phyloP scores from a whole-genome alignment of 2,113 vertebrate genomes.

The Hippolais icterina region DNA sequence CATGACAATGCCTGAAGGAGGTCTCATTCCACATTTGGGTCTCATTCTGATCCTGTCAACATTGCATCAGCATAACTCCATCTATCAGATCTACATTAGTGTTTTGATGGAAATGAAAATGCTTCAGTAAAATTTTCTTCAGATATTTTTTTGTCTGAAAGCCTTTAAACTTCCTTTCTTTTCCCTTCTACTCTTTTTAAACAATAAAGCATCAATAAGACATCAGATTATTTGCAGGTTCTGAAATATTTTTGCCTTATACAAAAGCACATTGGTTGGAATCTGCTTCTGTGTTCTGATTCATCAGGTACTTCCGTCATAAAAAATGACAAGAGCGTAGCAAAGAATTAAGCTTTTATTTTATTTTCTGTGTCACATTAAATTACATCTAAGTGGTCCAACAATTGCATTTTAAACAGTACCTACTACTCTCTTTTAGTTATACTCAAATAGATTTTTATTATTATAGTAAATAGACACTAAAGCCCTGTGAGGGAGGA shows the following conservation, averaged over 20 bases:
- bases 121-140: constrained; percentile 2
- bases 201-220: constrained; percentile 30
- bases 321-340: neutral
- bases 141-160: neutral
- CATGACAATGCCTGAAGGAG: neutral
- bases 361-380: constrained; percentile 4
- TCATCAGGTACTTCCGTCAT: neutral
- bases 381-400: constrained; percentile 49
- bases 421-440: constrained; percentile 36
- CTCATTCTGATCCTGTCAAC: constrained; percentile 11
- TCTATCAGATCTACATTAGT: neutral
- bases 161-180: neutral
- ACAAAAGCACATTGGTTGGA: neutral
- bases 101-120: neutral
- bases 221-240: neutral
- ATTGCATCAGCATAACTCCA: neutral
- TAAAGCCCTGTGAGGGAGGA: neutral
- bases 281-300: constrained; percentile 31
- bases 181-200: neutral
- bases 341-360: neutral
- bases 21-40: neutral
- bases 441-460: constrained; percentile 20
- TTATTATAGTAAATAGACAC: constrained; percentile 1
- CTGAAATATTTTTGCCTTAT: constrained; percentile 24
- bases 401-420: constrained; percentile 51